Percentiles rank a stretch among this genome's conserved stretches.
Evolutionary conservation across 2,113 vertebrate species (phyloP).

Genomic region (Regulus satrapa): DNA sequence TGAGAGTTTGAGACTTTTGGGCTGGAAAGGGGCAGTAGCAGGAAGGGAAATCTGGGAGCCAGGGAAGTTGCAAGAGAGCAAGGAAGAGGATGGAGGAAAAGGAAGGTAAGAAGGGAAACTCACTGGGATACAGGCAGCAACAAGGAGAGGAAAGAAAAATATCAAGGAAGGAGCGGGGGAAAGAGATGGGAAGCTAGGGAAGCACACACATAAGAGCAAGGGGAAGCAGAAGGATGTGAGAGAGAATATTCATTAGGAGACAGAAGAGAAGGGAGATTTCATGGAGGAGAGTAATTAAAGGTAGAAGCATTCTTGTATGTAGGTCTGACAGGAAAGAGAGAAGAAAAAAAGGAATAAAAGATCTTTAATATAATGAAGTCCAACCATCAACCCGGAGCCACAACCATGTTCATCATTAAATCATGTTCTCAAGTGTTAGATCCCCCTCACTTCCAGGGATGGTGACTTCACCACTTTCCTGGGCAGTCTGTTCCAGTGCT

Average conservation of each 20-base stretch:
- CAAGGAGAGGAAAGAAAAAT: neutral
- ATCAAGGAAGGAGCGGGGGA: neutral
- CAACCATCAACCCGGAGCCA: neutral
- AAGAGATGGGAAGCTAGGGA: neutral
- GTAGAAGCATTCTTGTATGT: neutral
- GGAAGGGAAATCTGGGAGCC: neutral
- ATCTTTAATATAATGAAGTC: neutral
- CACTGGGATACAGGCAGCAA: neutral
- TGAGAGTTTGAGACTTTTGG: neutral
- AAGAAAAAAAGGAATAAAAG: neutral
- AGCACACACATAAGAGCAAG: rapidly evolving
- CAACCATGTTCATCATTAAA: neutral
- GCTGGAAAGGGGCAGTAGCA: neutral
- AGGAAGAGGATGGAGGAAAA: neutral
- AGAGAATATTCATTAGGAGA: neutral
- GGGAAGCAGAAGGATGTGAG: neutral
- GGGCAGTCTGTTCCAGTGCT: neutral
- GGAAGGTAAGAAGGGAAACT: neutral
- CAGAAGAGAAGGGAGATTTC: neutral
- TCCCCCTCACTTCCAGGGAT: neutral
- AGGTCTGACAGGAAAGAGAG: neutral
- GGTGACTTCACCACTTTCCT: neutral
- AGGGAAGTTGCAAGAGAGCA: neutral
- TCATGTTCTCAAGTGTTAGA: neutral
- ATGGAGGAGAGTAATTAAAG: neutral